Evolutionary conservation across 2,113 vertebrate species (phyloP), one percentile per base, ranked within the genome.

Genomic region (Synodontis membranacea): DNA sequence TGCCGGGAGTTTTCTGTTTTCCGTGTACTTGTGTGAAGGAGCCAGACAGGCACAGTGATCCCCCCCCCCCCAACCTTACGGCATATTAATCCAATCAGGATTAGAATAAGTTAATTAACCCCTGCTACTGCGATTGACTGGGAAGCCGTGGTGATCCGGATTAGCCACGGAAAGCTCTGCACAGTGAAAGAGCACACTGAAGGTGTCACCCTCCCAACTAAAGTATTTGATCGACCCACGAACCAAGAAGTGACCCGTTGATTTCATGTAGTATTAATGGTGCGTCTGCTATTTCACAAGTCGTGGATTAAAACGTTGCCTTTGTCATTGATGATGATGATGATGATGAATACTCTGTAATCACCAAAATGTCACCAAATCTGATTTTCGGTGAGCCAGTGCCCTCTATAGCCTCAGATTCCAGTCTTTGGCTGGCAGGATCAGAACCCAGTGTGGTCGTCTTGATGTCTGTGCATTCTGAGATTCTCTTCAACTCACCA

Each of bases 71-170:
- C 82, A 88, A 82, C 82, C 88, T 64, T 86, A 68, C 78, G 80
- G 86, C 50, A 46, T 89, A 88, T 91, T 94, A 93, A 93, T 94
- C 91, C 93, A 93, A 93, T 95, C 85, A 94, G 89, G 82, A 88
- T 91, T 76, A 89, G 84, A 89, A 89, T 94, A 92, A 93, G 90
- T 89, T 90, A 87, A 95, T 94, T 94, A 93, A 93, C 89, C 88
- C 86, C 87, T 68, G 88, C 86, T 84, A 84, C 74, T 86, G 87
- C 90, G 85, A 88, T 88, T 44, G 91, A 90, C 60, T 88, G 87
- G 14, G 86, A 5, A 80, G 84, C 87, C 90, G 82, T 89, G 91
- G 89, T 92, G 89, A 92, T 93, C 91, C 60, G 85, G 93, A 94
- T 94, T 93, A 93, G 88, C 82, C 82, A 86, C 83, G 91, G 92